Conservation (phyloP, 2,113 vertebrate genomes). For the Cepphus grylle region DNA sequence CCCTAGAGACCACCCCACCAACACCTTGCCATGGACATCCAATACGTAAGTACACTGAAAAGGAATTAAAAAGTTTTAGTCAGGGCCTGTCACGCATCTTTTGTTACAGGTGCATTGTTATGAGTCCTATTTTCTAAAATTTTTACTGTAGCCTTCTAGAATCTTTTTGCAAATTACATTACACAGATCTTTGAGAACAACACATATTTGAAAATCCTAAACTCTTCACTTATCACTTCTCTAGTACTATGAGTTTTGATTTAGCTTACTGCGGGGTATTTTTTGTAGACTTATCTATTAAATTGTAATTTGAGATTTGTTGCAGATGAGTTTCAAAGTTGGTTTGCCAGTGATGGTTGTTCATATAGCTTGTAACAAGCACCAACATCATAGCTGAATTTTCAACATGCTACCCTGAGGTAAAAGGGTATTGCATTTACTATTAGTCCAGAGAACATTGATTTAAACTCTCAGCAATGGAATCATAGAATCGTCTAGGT, state of each 20-base stretch:
- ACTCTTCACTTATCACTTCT: neutral
- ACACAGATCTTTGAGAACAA: neutral
- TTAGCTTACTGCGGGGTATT: neutral
- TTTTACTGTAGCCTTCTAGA: neutral
- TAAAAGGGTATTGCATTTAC: constrained; percentile 8
- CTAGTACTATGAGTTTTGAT: neutral
- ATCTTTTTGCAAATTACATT: neutral
- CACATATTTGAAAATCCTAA: neutral
- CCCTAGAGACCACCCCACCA: neutral
- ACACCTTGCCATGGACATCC: neutral
- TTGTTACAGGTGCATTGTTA: neutral
- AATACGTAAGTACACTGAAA: neutral
- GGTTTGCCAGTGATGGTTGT: neutral
- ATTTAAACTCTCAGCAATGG: neutral
- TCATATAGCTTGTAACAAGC: neutral
- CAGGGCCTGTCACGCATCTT: neutral
- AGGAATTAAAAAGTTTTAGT: neutral
- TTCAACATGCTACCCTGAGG: neutral
- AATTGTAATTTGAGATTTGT: neutral
- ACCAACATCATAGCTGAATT: neutral
- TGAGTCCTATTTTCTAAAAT: neutral
- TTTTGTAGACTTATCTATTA: neutral
- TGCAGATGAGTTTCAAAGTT: neutral
- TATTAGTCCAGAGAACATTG: neutral
- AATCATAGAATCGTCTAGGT: no score